Conservation (phyloP, 2,888 invertebrate species). For the Salpingus planirostris region DNA sequence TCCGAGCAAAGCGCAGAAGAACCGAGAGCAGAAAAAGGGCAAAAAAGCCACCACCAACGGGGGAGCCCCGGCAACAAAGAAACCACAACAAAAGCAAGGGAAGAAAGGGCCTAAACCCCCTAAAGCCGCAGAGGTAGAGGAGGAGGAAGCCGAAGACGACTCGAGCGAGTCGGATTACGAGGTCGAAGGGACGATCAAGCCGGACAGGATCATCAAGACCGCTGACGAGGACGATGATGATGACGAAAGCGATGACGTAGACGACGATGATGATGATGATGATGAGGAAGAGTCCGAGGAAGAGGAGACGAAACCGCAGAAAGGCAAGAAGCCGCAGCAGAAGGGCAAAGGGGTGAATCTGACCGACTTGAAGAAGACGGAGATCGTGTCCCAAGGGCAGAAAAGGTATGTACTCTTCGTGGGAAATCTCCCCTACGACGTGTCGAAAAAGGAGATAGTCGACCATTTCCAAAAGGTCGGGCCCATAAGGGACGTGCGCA, state of each 20-base stretch:
- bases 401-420: slow-evolving; percentile 40
- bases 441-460: slow-evolving; percentile 35
- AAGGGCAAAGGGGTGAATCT: slow-evolving; percentile 8
- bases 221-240: slow-evolving; percentile 9
- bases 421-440: slow-evolving; percentile 41
- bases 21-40: no score
- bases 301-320: slow-evolving; percentile 1
- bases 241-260: slow-evolving; percentile 10
- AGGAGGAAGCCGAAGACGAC: slow-evolving; percentile 3
- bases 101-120: no score
- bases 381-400: slow-evolving; percentile 5
- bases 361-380: not conserved
- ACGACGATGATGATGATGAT: slow-evolving; percentile 5
- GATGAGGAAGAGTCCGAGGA: slow-evolving; percentile 6
- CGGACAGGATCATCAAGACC: slow-evolving; percentile 12
- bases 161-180: slow-evolving; percentile 15
- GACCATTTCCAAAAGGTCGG: slow-evolving; percentile 43
- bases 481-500: slow-evolving; percentile 34
- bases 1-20: no score
- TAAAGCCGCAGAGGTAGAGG: no score
- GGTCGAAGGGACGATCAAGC: slow-evolving; percentile 10
- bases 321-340: slow-evolving; percentile 6
- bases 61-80: no score
- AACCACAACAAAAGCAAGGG: not conserved
- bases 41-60: no score